A percentile compares a stretch with the other conserved stretches of the same genome.
Conservation (phyloP, 2,113 vertebrate genomes). For the Istiophorus platypterus region DNA sequence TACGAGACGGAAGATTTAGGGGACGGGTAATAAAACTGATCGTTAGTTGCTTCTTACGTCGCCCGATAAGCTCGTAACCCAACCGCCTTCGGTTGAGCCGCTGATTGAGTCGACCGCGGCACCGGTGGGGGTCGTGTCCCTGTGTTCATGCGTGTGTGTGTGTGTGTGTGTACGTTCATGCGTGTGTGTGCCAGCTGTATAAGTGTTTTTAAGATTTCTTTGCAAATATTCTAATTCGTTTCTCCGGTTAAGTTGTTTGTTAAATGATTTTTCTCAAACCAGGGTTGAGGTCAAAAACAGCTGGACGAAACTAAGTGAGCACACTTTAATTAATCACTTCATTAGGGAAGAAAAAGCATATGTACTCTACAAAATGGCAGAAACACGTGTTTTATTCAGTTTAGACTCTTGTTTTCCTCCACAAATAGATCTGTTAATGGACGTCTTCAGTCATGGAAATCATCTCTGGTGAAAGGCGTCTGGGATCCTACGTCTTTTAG, state of each 20-base stretch:
- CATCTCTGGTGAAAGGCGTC: too few species aligned
- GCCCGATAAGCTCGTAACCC: neutral
- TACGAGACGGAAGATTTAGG: neutral
- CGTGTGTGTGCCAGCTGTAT: conserved; percentile 15
- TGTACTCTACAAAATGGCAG: neutral
- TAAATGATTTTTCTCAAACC: conserved; percentile 20
- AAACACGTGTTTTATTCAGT: neutral
- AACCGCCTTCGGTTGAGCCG: neutral
- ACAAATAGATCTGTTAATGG: neutral
- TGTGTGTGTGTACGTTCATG: conserved; percentile 23
- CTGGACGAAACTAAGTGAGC: neutral
- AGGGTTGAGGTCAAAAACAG: neutral
- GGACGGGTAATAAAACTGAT: too few species aligned
- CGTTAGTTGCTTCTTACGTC: too few species aligned
- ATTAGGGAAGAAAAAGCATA: neutral
- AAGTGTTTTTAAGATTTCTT: conserved; percentile 30
- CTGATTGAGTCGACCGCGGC: neutral
- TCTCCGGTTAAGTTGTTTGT: conserved; percentile 19
- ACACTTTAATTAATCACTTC: neutral
- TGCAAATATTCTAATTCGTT: conserved; percentile 15
- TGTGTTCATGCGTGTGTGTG: conserved; percentile 8
- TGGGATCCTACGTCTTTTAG: too few species aligned
- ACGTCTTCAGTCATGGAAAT: too few species aligned
- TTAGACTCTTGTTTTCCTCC: neutral
- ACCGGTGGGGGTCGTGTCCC: neutral